A percentile compares a stretch with the other conserved stretches of the same genome.
phyloP scores from a whole-genome alignment of 2,888 invertebrate species.

The Mellilla xanthometata region DNA sequence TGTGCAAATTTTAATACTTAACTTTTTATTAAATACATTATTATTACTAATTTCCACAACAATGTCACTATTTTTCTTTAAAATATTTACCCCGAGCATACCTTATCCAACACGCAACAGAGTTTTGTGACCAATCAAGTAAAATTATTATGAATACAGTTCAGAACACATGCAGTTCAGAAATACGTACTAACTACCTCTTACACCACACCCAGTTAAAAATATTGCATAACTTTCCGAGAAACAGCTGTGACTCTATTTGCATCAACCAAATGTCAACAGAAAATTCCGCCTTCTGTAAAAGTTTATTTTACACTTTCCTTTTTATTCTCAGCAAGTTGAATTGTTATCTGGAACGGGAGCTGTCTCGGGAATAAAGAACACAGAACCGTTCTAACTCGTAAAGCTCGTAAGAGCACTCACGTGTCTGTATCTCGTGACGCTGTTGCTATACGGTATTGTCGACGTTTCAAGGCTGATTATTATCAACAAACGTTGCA shows the following conservation, averaged over 20 bases:
- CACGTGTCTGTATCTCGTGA: conserved; percentile 49
- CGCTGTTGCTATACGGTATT: conserved; percentile 36
- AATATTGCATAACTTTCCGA: conserved; percentile 7
- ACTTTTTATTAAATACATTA: too few relatives aligned
- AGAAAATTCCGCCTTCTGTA: conserved; percentile 2
- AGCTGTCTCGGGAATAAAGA: conserved; percentile 2
- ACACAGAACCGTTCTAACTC: conserved; percentile 1
- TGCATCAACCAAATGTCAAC: conserved; percentile 14
- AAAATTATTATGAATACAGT: too few relatives aligned
- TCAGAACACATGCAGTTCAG: too few relatives aligned
- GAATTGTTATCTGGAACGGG: not conserved
- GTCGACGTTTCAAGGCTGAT: conserved; percentile 40
- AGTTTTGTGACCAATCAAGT: too few relatives aligned
- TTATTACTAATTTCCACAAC: too few relatives aligned
- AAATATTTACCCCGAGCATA: too few relatives aligned
- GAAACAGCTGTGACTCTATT: conserved; percentile 15
- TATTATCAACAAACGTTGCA: conserved; percentile 38
- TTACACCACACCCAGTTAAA: not conserved
- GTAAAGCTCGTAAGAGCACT: conserved; percentile 18
- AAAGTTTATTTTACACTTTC: conserved; percentile 4
- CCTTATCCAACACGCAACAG: too few relatives aligned
- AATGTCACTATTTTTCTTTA: too few relatives aligned
- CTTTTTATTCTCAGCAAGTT: not conserved
- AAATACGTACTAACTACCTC: not conserved
- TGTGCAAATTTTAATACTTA: too few relatives aligned